A percentile compares a stretch with the other conserved stretches of the same genome.
Evolutionary conservation across 1,140 invertebrate genomes (phyloP).

Genomic region (Drosophila nikananu): DNA sequence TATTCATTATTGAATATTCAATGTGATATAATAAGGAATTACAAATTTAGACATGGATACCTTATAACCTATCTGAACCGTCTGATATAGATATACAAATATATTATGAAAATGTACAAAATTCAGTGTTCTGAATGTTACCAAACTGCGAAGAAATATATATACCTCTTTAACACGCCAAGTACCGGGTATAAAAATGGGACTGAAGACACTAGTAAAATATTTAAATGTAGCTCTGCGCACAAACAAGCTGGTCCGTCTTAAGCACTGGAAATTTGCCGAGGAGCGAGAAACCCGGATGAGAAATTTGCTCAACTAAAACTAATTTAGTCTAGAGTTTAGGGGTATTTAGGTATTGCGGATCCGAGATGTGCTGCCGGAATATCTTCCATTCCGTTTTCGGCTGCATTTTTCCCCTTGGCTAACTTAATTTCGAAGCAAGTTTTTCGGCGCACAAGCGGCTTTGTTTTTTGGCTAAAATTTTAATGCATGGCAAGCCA

Average conservation of each 20-base stretch:
- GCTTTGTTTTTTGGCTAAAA: slow-evolving; percentile 68
- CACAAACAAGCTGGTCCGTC: slow-evolving; percentile 9
- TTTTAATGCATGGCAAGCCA: slow-evolving; percentile 65
- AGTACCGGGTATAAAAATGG: slow-evolving; percentile 8
- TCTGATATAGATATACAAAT: too few relatives aligned
- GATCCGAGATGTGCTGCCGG: slow-evolving; percentile 9
- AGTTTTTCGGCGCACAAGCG: slow-evolving; percentile 62
- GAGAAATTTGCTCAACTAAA: slow-evolving; percentile 9
- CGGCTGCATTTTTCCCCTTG: slow-evolving; percentile 56
- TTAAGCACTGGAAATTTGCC: slow-evolving; percentile 15
- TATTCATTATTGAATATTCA: not conserved
- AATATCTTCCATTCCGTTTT: slow-evolving; percentile 46
- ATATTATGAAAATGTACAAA: too few relatives aligned
- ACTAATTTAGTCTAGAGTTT: slow-evolving; percentile 14
- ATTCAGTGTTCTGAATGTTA: too few relatives aligned
- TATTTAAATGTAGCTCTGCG: slow-evolving; percentile 69
- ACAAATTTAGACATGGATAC: too few relatives aligned
- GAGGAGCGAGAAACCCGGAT: not conserved
- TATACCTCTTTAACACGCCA: not conserved
- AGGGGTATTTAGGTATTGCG: slow-evolving; percentile 7
- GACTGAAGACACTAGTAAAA: slow-evolving; percentile 35
- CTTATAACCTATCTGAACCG: too few relatives aligned
- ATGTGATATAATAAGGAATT: not conserved
- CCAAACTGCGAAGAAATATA: too few relatives aligned
- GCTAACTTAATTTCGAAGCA: slow-evolving; percentile 76